Evolutionary conservation across 2,888 invertebrate genomes (phyloP).

Genomic region (Mycalesis mineus): DNA sequence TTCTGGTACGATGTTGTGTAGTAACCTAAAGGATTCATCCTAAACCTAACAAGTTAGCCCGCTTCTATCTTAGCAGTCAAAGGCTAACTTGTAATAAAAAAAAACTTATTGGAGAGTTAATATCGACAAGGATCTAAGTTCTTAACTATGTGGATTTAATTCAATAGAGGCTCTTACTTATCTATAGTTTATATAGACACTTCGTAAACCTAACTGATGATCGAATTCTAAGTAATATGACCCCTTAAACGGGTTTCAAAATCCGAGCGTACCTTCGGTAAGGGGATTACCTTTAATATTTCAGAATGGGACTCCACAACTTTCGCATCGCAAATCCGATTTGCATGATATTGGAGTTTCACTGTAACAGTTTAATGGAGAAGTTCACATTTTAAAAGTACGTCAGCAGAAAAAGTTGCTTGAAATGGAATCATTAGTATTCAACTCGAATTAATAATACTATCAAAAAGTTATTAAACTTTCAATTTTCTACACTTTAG

Average conservation of each 20-base stretch:
- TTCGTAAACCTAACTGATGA: constrained; percentile 22
- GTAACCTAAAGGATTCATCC: too few species aligned
- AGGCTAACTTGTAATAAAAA: too few species aligned
- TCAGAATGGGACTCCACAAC: constrained; percentile 39
- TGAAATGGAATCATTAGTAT: neutral
- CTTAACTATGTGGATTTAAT: too few species aligned
- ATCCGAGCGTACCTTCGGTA: constrained; percentile 38
- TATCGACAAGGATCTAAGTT: too few species aligned
- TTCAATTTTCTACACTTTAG: too few species aligned
- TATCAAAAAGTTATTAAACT: too few species aligned
- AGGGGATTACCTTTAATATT: constrained; percentile 58
- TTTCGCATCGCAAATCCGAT: constrained; percentile 39
- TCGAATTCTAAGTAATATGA: constrained; percentile 37
- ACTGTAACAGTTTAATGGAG: constrained; percentile 24
- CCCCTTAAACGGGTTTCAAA: constrained; percentile 24
- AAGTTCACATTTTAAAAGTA: constrained; percentile 13
- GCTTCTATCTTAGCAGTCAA: too few species aligned
- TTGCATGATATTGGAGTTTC: constrained; percentile 56
- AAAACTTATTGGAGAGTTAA: too few species aligned
- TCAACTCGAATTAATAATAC: neutral
- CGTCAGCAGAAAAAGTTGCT: neutral
- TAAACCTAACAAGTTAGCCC: too few species aligned
- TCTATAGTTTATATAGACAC: neutral
- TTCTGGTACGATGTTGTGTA: too few species aligned
- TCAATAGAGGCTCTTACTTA: too few species aligned